phyloP scores from a whole-genome alignment of 2,888 invertebrate genomes.

The Diloba caeruleocephala region DNA sequence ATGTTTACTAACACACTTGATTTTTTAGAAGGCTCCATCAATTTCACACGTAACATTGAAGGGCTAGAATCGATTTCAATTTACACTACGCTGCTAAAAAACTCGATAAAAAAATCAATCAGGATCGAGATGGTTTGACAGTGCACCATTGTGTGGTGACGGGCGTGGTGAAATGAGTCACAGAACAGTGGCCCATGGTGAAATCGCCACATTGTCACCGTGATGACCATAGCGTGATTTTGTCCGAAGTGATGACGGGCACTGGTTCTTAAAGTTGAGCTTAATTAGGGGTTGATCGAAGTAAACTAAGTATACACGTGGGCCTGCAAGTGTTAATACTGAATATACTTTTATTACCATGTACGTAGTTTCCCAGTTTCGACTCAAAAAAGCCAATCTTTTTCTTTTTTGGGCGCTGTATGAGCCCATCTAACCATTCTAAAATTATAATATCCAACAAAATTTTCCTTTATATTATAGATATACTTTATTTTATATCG shows the following conservation, averaged over 20 bases:
- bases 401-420: no score
- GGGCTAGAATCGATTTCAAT: constrained; percentile 82
- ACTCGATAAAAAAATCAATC: constrained; percentile 84
- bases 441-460: no score
- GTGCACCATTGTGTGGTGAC: constrained; percentile 77
- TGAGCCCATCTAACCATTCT: no score
- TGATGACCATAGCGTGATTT: constrained; percentile 76
- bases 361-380: no score
- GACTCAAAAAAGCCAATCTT: no score
- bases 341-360: no score
- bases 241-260: constrained; percentile 58
- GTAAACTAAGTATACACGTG: not conserved
- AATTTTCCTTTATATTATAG: no score
- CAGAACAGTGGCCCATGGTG: constrained; percentile 79
- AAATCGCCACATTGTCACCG: constrained; percentile 75
- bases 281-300: not conserved
- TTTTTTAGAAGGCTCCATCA: constrained; percentile 59
- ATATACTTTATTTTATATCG: no score
- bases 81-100: constrained; percentile 73
- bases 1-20: constrained; percentile 52
- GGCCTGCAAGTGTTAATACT: no score
- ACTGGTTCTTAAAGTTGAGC: constrained; percentile 64
- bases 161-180: constrained; percentile 79
- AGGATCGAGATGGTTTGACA: constrained; percentile 83
- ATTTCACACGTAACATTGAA: constrained; percentile 70